Percentiles rank a stretch among this genome's conserved stretches.
Conservation (phyloP, 2,888 invertebrate genomes). For the Acronicta psi region DNA sequence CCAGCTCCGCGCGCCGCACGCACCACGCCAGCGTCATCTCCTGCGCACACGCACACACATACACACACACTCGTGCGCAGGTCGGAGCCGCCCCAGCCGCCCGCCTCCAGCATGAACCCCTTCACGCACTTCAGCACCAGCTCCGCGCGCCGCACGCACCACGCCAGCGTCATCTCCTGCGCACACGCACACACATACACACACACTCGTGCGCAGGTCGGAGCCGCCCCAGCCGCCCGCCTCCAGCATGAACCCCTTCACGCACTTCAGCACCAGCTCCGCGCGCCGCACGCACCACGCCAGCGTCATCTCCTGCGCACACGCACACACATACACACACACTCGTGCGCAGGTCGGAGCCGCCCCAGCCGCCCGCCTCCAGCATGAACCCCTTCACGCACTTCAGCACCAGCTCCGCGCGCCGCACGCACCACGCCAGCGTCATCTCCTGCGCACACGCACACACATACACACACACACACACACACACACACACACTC, state of each 20-base stretch:
- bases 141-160: conserved; percentile 99
- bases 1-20: conserved; percentile 97
- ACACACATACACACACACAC: too few relatives aligned
- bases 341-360: too few relatives aligned
- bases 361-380: too few relatives aligned
- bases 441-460: too few relatives aligned
- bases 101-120: conserved; percentile 99
- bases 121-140: conserved; percentile 99
- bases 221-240: conserved; percentile 98
- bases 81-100: conserved; percentile 97
- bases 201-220: conserved; percentile 95
- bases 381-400: too few relatives aligned
- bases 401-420: too few relatives aligned
- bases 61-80: too few relatives aligned
- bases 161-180: conserved; percentile 97
- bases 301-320: conserved; percentile 95
- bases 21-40: conserved; percentile 99
- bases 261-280: conserved; percentile 99
- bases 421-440: too few relatives aligned
- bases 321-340: too few relatives aligned
- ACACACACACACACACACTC: too few relatives aligned
- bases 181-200: too few relatives aligned
- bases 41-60: conserved; percentile 79
- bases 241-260: conserved; percentile 99
- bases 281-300: conserved; percentile 98